Evolutionary conservation across 35 echinoderm and acorn worm genomes (phyloP).

Genomic region (Acanthaster planci): DNA sequence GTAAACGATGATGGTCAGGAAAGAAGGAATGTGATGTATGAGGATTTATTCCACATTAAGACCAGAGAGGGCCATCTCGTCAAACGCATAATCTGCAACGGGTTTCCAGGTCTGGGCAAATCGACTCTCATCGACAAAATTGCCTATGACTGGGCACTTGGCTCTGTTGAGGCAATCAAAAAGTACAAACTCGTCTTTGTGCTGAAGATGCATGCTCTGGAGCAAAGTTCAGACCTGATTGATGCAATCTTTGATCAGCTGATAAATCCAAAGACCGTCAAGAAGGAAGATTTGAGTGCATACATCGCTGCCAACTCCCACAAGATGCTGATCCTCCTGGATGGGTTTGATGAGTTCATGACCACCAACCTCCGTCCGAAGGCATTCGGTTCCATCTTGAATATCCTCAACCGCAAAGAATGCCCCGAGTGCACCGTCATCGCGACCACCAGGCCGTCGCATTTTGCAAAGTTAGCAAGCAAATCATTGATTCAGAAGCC

Average conservation of each 20-base stretch:
- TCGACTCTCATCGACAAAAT: constrained; percentile 1
- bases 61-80: neutral
- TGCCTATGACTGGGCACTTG: neutral
- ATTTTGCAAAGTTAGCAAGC: neutral
- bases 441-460: neutral
- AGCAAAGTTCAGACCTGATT: neutral
- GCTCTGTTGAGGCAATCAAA: neutral
- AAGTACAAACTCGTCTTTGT: constrained; percentile 2
- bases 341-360: constrained; percentile 22
- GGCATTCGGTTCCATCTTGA: neutral
- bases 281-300: neutral
- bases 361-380: neutral
- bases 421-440: neutral
- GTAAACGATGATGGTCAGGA: too few species aligned
- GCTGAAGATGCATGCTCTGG: neutral
- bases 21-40: neutral
- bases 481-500: neutral
- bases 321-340: neutral
- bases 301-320: neutral
- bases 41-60: neutral
- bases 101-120: neutral
- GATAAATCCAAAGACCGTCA: neutral
- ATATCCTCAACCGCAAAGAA: neutral
- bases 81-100: neutral
- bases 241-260: neutral